Percentiles rank a stretch among this genome's conserved stretches.
Evolutionary conservation across 2,888 invertebrate species (phyloP).

Genomic region (Automeris io): DNA sequence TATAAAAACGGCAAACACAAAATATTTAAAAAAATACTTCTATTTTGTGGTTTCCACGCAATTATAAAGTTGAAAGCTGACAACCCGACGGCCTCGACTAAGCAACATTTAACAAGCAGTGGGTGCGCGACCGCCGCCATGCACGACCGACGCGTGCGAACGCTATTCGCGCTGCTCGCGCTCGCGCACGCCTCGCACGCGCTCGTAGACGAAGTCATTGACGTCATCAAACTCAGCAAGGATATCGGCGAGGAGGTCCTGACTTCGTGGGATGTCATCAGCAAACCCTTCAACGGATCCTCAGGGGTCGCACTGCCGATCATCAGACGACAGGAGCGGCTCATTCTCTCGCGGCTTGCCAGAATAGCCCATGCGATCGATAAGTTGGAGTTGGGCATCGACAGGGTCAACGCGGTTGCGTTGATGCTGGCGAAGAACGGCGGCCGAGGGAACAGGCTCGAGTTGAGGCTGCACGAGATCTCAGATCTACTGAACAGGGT

Average conservation of each 20-base stretch:
- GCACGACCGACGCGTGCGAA: conserved; percentile 45
- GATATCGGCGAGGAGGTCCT: conserved; percentile 78
- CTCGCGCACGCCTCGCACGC: conserved; percentile 45
- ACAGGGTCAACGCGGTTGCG: conserved; percentile 41
- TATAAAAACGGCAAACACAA: not conserved
- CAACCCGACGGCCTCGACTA: conserved; percentile 46
- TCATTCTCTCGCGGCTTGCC: conserved; percentile 71
- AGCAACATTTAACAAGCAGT: conserved; percentile 34
- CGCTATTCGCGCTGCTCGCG: conserved; percentile 40
- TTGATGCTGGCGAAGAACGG: conserved; percentile 55
- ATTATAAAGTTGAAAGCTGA: conserved; percentile 20
- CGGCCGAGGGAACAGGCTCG: conserved; percentile 63
- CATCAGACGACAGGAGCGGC: conserved; percentile 77
- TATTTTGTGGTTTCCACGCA: not conserved
- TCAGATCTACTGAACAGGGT: conserved; percentile 77
- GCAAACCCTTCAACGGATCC: conserved; percentile 69
- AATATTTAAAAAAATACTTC: not conserved
- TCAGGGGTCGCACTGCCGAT: conserved; percentile 78
- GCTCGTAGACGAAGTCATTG: conserved; percentile 77
- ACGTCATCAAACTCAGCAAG: conserved; percentile 76
- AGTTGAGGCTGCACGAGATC: conserved; percentile 79
- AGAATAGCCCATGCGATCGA: conserved; percentile 47
- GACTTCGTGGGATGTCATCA: conserved; percentile 80
- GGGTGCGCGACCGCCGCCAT: conserved; percentile 54
- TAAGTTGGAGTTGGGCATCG: conserved; percentile 42